These are phyloP conservation scores for Thera obeliscata DNA, from an alignment of 2,888 invertebrate genomes.

Conservation along the genomic window DNA sequence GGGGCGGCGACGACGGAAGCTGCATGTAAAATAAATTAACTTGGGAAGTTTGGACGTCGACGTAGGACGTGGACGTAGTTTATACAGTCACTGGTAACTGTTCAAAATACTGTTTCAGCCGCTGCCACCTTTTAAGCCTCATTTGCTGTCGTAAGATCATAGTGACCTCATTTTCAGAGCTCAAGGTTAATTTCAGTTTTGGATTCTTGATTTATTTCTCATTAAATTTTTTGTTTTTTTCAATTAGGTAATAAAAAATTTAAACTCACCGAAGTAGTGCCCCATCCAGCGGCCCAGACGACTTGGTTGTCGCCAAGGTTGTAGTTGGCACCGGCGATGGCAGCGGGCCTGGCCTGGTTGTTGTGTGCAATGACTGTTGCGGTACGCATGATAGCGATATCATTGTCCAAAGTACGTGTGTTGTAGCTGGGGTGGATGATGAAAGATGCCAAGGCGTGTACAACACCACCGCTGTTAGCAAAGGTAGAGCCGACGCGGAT, in stretches of 20 bases:
- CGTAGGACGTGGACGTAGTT: no score
- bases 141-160: no score
- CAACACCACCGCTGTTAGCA: conserved; percentile 57
- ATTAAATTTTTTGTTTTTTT: no score
- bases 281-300: conserved; percentile 68
- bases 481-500: conserved; percentile 56
- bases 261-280: conserved; percentile 53
- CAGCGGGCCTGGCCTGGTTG: conserved; percentile 32
- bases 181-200: no score
- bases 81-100: no score
- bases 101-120: no score
- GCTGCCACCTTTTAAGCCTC: no score
- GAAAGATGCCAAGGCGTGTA: conserved; percentile 39
- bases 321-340: conserved; percentile 52
- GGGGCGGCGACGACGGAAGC: no score
- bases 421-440: conserved; percentile 62
- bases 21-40: no score
- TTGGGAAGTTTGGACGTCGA: no score
- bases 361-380: conserved; percentile 34
- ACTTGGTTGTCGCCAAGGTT: conserved; percentile 51
- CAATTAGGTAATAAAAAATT: not conserved
- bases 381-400: conserved; percentile 53
- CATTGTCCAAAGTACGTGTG: conserved; percentile 46
- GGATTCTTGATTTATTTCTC: no score
- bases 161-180: no score